Conservation (phyloP, 2,888 invertebrate species). For the Cosmia pyralina region DNA sequence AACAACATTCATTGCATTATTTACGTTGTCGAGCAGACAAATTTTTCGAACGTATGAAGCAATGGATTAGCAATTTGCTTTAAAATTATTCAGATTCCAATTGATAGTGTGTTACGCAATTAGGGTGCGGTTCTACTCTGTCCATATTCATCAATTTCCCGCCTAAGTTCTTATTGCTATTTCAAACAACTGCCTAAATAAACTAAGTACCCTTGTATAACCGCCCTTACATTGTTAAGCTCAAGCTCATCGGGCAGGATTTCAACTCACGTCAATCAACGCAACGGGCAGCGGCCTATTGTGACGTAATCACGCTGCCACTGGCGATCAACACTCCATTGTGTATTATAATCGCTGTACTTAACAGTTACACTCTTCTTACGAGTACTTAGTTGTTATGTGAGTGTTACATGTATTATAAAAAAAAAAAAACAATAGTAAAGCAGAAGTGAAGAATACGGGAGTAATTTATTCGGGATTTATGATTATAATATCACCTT, state of each 20-base stretch:
- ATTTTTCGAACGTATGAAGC: no score
- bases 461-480: neutral
- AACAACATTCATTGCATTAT: no score
- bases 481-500: no score
- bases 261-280: conserved; percentile 24
- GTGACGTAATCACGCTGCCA: conserved; percentile 31
- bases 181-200: neutral
- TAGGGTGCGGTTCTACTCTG: no score
- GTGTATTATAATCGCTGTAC: conserved; percentile 8
- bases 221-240: no score
- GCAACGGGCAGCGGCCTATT: conserved; percentile 22
- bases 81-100: no score
- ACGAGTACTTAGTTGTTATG: neutral
- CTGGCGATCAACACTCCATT: conserved; percentile 18
- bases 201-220: neutral
- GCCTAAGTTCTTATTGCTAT: neutral
- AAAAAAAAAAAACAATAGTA: neutral
- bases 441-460: neutral
- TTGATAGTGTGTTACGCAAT: no score
- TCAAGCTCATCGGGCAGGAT: conserved; percentile 11
- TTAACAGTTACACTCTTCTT: conserved; percentile 8
- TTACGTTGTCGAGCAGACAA: no score
- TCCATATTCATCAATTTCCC: neutral
- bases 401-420: neutral
- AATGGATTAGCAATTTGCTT: no score